A percentile compares a stretch with the other conserved stretches of the same genome.
Evolutionary conservation across 2,888 invertebrate genomes (phyloP).

Genomic region (Ferdinandea cuprea): DNA sequence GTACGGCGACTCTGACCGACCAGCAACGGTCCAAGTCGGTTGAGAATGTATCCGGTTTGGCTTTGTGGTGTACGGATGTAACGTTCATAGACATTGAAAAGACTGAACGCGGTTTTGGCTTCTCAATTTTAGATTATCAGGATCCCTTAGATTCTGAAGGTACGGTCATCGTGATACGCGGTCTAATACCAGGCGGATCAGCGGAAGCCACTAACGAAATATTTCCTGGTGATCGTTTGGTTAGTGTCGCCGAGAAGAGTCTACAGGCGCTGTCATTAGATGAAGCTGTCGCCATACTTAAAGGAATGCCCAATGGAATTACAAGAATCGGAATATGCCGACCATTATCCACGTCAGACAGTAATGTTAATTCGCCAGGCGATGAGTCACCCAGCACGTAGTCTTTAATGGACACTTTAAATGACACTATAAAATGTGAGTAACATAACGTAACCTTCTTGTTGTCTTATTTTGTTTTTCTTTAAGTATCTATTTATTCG

Average conservation of each 20-base stretch:
- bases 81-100: conserved; percentile 96
- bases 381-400: conserved; percentile 82
- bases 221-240: conserved; percentile 96
- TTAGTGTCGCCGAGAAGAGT: conserved; percentile 95
- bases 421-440: conserved; percentile 78
- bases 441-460: too few species aligned
- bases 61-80: conserved; percentile 98
- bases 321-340: conserved; percentile 96
- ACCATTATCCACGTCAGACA: conserved; percentile 84
- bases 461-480: too few species aligned
- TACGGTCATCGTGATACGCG: conserved; percentile 98
- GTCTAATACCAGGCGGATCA: conserved; percentile 98
- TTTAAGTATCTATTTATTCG: too few species aligned
- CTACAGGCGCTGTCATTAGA: conserved; percentile 96
- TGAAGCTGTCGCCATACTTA: conserved; percentile 97
- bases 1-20: conserved; percentile 91
- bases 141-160: conserved; percentile 97
- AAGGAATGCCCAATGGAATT: conserved; percentile 94
- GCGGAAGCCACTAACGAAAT: conserved; percentile 97
- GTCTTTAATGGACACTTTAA: conserved; percentile 78
- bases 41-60: conserved; percentile 96
- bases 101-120: conserved; percentile 97
- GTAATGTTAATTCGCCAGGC: conserved; percentile 82
- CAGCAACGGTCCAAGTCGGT: conserved; percentile 94
- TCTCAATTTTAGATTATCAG: conserved; percentile 98